These are phyloP conservation scores for Stenodema calcarata DNA, from an alignment of 2,888 invertebrate species.

Conservation along the genomic window DNA sequence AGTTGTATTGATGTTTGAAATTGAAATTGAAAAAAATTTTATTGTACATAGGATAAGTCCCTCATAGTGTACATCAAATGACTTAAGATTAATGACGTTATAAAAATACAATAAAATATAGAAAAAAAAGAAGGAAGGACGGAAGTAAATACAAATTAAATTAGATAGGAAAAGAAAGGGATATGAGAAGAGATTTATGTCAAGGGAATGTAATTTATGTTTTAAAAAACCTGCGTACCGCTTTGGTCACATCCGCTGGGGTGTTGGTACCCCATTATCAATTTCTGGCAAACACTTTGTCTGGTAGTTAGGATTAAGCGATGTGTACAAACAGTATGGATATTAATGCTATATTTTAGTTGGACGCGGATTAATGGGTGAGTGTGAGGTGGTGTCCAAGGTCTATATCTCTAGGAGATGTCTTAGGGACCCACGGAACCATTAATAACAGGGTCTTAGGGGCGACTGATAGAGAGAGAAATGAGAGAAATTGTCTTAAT, in stretches of 20 bases:
- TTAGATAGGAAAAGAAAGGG: too few relatives aligned
- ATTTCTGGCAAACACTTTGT: slow-evolving; percentile 52
- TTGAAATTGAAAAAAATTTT: too few relatives aligned
- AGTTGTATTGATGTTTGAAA: slow-evolving; percentile 50
- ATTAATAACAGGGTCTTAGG: slow-evolving; percentile 55
- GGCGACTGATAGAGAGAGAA: slow-evolving; percentile 54
- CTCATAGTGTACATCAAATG: too few relatives aligned
- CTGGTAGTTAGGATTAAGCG: slow-evolving; percentile 53
- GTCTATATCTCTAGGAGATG: slow-evolving; percentile 51
- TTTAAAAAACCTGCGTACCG: too few relatives aligned
- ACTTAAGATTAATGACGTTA: too few relatives aligned
- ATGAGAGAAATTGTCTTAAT: slow-evolving; percentile 52
- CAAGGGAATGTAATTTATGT: too few relatives aligned
- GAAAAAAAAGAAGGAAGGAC: too few relatives aligned
- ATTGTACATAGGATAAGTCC: too few relatives aligned
- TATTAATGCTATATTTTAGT: slow-evolving; percentile 56
- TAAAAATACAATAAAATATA: too few relatives aligned
- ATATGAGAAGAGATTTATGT: too few relatives aligned
- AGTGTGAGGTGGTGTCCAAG: slow-evolving; percentile 54
- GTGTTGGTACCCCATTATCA: slow-evolving; percentile 53
- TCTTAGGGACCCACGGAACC: slow-evolving; percentile 48
- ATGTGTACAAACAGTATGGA: slow-evolving; percentile 56
- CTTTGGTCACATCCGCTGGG: slow-evolving; percentile 48
- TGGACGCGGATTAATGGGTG: slow-evolving; percentile 55
- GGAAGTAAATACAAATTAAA: too few relatives aligned